Evolutionary conservation across 2,113 vertebrate genomes (phyloP), one percentile per base, ranked within the genome.

Genomic region (Oxyura jamaicensis): DNA sequence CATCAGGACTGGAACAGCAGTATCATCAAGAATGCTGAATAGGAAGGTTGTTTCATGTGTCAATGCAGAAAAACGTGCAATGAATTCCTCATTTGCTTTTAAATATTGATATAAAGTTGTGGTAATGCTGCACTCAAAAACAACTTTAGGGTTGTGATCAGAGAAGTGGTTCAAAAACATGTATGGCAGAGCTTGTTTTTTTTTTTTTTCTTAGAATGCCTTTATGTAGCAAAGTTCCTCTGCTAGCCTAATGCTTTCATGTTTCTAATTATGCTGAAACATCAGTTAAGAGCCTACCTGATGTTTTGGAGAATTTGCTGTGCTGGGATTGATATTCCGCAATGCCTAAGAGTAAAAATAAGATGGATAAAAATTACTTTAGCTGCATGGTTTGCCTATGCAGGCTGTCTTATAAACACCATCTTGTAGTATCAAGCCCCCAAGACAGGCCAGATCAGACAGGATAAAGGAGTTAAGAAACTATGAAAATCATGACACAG

Each of bases 271-370:
- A 96, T 5, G 90, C 97, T 98, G 97, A 97, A 98, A 98, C 96
- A 98, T 98, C 97, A 97, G 97, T 97, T 97, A 97, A 98, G 97
- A 98, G 98, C 98, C 98, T 98, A 98, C 98, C 98, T 98, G 98
- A 98, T 98, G 98, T 98, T 98, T 98, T 98, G 98, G 97, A 98
- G 98, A 97, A 98, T 98, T 98, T 97, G 98, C 98, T 98, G 98
- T 98, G 98, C 98, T 98, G 98, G 98, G 98, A 98, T 96, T 98
- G 98, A 98, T 98, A 98, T 98, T 98, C 98, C 98, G 98, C 98
- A 98, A 98, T 97, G 98, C 98, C 98, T 98, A 98, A 98, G 98
- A 98, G 98, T 97, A 94, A 98, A 98, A 97, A 98, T 98, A 98
- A 98, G 98, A 98, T 83, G 98, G 97, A 96, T 98, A 98, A 97